Conservation (phyloP, 2,888 invertebrate species). For the Drosophila mulleri region DNA sequence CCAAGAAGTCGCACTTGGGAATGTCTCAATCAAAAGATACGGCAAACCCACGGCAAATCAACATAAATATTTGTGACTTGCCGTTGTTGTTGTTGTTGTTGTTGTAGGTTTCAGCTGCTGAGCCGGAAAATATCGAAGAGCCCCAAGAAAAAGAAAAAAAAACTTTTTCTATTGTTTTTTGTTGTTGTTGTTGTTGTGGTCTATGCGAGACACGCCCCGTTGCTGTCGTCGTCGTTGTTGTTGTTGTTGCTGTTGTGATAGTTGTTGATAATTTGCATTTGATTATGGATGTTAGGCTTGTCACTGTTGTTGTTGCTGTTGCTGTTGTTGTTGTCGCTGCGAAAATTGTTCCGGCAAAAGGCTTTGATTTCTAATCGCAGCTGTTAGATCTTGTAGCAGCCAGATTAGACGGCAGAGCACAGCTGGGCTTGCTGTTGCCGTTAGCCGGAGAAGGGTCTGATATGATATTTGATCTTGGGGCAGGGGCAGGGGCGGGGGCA, state of each 20-base stretch:
- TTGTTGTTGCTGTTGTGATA: constrained; percentile 11
- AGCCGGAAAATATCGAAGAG: constrained; percentile 57
- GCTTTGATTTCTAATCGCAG: constrained; percentile 73
- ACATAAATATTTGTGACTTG: constrained; percentile 63
- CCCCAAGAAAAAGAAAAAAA: constrained; percentile 54
- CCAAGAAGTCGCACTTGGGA: constrained; percentile 81
- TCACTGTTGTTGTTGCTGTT: constrained; percentile 14
- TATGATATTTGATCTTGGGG: constrained; percentile 60
- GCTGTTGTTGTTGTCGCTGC: constrained; percentile 57
- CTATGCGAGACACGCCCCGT: constrained; percentile 63
- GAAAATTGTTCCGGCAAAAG: constrained; percentile 74
- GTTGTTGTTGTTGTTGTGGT: constrained; percentile 7
- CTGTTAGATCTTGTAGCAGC: constrained; percentile 62
- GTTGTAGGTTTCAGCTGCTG: constrained; percentile 31
- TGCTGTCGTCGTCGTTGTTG: constrained; percentile 52
- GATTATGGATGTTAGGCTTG: constrained; percentile 58
- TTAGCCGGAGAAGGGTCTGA: constrained; percentile 60
- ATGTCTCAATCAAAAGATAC: constrained; percentile 76
- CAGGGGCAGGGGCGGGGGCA: no score
- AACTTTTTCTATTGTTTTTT: constrained; percentile 75
- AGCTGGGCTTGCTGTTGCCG: constrained; percentile 9
- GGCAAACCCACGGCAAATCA: constrained; percentile 73
- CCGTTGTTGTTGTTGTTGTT: constrained; percentile 36
- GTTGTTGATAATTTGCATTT: constrained; percentile 77
- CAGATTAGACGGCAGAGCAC: constrained; percentile 54